Percentiles rank a stretch among this genome's conserved stretches.
Conservation (phyloP, 2,888 invertebrate genomes). For the Cheilosia soror region DNA sequence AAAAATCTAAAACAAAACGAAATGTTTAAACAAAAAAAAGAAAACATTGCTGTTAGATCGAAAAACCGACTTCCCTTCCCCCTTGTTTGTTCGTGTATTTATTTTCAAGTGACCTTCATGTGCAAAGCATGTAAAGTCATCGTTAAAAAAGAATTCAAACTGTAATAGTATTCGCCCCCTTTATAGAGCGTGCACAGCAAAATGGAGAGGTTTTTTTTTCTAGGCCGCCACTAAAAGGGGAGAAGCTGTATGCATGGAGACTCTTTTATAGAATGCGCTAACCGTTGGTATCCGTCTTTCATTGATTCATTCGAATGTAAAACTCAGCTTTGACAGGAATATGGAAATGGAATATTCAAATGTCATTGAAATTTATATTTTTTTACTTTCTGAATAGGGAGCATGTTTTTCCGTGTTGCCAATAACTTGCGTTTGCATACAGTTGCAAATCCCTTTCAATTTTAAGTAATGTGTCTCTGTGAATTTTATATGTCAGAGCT, state of each 20-base stretch:
- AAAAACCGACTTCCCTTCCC: constrained; percentile 40
- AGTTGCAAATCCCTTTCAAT: too few species aligned
- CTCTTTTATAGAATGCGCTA: constrained; percentile 34
- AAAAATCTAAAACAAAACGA: constrained; percentile 12
- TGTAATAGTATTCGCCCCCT: constrained; percentile 43
- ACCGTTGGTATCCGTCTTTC: constrained; percentile 54
- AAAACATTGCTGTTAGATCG: constrained; percentile 44
- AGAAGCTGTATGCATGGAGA: constrained; percentile 7
- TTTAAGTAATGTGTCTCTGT: too few species aligned
- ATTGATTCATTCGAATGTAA: constrained; percentile 65
- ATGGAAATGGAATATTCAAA: background rate
- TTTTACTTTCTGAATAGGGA: too few species aligned
- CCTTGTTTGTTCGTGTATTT: constrained; percentile 24
- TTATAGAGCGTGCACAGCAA: constrained; percentile 22
- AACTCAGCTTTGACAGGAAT: constrained; percentile 42
- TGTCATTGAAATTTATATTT: too few species aligned
- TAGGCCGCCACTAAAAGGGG: constrained; percentile 6
- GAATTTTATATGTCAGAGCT: too few species aligned
- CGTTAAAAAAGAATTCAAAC: constrained; percentile 55
- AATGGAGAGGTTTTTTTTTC: constrained; percentile 39
- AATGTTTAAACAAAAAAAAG: constrained; percentile 53
- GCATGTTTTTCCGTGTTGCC: too few species aligned
- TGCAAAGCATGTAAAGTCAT: constrained; percentile 65
- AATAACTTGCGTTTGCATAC: too few species aligned
- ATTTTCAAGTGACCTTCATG: constrained; percentile 70